phyloP scores from a whole-genome alignment of 2,888 invertebrate species.

The Tetranychus truncatus region DNA sequence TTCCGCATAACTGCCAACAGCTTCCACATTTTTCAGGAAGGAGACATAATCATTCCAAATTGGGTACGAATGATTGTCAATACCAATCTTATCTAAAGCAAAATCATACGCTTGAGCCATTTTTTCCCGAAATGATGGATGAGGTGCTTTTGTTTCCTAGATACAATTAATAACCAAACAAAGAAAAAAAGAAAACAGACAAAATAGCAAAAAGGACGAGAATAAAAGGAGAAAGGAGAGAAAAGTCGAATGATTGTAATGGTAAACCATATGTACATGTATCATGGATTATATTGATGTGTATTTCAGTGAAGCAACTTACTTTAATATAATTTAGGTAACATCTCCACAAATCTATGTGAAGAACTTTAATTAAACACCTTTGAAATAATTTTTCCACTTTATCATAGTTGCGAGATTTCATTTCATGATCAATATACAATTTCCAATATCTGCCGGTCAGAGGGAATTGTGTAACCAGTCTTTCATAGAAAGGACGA shows the following conservation, averaged over 20 bases:
- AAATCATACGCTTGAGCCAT: slow-evolving; percentile 99
- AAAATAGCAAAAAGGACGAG: not conserved
- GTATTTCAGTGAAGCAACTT: slow-evolving; percentile 50
- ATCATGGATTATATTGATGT: not conserved
- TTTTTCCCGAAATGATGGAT: slow-evolving; percentile 55
- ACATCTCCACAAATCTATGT: slow-evolving; percentile 95
- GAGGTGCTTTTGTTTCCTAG: slow-evolving; percentile 20
- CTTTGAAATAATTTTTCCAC: slow-evolving; percentile 98
- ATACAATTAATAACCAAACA: not conserved
- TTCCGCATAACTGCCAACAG: slow-evolving; percentile 94
- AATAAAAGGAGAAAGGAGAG: slow-evolving; percentile 37
- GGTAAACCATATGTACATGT: not conserved
- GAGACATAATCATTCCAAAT: slow-evolving; percentile 96
- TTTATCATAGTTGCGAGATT: slow-evolving; percentile 85
- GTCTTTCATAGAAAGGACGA: slow-evolving; percentile 71
- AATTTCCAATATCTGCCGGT: slow-evolving; percentile 97
- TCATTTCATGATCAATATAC: slow-evolving; percentile 97
- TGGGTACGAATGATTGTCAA: slow-evolving; percentile 88
- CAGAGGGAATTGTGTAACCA: slow-evolving; percentile 84
- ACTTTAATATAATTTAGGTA: slow-evolving; percentile 96
- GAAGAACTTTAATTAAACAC: slow-evolving; percentile 91
- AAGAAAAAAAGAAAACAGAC: not conserved
- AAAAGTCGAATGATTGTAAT: not conserved
- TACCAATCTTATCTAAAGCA: slow-evolving; percentile 92
- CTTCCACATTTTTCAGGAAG: slow-evolving; percentile 87